These are phyloP conservation scores for Lacerta bilineata DNA, from an alignment of 2,797 vertebrate species.

Conservation along the genomic window DNA sequence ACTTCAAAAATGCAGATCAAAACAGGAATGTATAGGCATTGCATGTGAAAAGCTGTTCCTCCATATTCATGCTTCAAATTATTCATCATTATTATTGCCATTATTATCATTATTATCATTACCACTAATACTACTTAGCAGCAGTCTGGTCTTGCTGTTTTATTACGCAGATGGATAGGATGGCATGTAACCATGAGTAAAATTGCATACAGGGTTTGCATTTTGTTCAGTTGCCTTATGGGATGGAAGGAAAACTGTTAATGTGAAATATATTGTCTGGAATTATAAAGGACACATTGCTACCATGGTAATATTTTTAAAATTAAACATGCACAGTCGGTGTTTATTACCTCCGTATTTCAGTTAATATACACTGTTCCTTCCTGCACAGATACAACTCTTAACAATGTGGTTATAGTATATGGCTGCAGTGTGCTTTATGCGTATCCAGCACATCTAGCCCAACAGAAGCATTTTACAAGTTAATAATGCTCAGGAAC, in stretches of 20 bases:
- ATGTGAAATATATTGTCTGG: conserved; percentile 70
- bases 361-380: conserved; percentile 51
- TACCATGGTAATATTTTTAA: conserved; percentile 58
- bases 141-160: conserved; percentile 62
- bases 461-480: conserved; percentile 43
- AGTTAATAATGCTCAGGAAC: conserved; percentile 23
- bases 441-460: conserved; percentile 32
- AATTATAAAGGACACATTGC: conserved; percentile 66
- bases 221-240: conserved; percentile 53
- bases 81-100: not conserved
- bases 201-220: conserved; percentile 62
- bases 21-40: conserved; percentile 38
- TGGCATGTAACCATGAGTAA: conserved; percentile 59
- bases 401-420: conserved; percentile 42
- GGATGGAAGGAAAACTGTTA: conserved; percentile 58
- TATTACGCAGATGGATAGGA: conserved; percentile 67
- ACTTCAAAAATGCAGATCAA: conserved; percentile 48
- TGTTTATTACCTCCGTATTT: conserved; percentile 70
- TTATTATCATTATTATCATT: not conserved
- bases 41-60: conserved; percentile 51
- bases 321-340: conserved; percentile 67
- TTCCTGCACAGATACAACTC: conserved; percentile 50
- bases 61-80: conserved; percentile 33
- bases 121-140: conserved; percentile 67
- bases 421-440: conserved; percentile 36